Base-by-base conservation (phyloP, 2,797 vertebrate species). In the Passerculus sandwichensis region DNA sequence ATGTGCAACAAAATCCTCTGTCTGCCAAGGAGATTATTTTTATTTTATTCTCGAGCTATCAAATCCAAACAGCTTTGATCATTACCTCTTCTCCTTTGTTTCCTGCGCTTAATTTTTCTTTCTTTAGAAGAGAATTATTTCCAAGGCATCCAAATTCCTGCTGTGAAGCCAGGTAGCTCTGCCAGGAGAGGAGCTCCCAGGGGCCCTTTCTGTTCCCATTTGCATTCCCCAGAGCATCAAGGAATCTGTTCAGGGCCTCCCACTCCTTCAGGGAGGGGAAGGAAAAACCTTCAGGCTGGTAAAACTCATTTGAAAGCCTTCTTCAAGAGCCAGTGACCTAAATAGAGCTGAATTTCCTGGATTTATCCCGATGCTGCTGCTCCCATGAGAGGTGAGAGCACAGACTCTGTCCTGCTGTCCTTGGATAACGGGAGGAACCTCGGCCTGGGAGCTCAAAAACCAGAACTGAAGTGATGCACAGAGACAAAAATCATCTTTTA, bases 291-390 rank as follows among this genome's bases (percentile, higher is more conserved):
- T 60, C 60, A 56, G 82, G 71, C 51, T 67, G 72, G 15, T 73
- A 85, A 85, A 67, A 42, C 78, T 95, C 90, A 71, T 86, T 51
- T 84, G 86, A 62, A 93, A 96, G 56, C 13, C 82, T 96, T 83
- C 78, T 88, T 60, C 91, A 73, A 30, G 64, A 87, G 79, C 16
- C 81, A 62, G 82, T 90, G 87, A 88, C 89, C 92, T 87, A 89
- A 94, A 80, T 88, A 91, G 92, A 78, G 89, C 87, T 51, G 71
- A 34, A 20, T 56, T 66, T 36, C 64, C 85, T 36, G 67, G 36
- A 10, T 73, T 87, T 40, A 13, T 38, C 54, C 71, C 5, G n/a
- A 1, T 23, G 70, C 27, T 56, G 2, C 23, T 62, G 64, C 92
- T 36, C 59, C 87, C 11, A 2, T 90, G 94, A 51, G 94, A 78